Evolutionary conservation across 2,113 vertebrate species (phyloP).

Genomic region (Salvator merianae): DNA sequence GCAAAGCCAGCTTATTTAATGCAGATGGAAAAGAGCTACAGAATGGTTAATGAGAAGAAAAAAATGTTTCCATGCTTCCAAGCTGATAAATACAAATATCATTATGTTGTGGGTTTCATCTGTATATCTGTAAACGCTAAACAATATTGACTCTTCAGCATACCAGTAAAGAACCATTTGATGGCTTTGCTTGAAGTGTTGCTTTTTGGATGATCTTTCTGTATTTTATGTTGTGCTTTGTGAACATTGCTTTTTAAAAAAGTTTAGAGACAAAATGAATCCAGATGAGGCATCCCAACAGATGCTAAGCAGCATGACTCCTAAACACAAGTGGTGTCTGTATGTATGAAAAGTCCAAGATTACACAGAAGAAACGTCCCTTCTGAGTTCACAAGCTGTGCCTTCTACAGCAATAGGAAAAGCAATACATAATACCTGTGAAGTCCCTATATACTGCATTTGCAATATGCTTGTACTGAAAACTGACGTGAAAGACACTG

Average conservation of each 20-base stretch:
- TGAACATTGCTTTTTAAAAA: not conserved
- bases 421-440: constrained; percentile 17
- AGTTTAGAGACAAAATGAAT: not conserved
- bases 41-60: not conserved
- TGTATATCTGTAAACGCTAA: not conserved
- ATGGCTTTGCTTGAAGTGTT: not conserved
- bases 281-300: constrained; percentile 16
- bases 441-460: constrained; percentile 3
- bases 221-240: not conserved
- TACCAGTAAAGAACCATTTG: not conserved
- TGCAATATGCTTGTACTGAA: constrained; percentile 1
- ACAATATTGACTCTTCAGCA: not conserved
- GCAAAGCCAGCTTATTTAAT: not conserved
- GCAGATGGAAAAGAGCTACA: not conserved
- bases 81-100: not conserved
- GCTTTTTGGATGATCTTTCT: not conserved
- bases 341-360: constrained; percentile 5
- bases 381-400: not conserved
- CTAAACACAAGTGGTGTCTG: not conserved
- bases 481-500: constrained; percentile 14
- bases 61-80: not conserved
- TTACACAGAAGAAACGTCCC: constrained; percentile 18
- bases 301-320: not conserved
- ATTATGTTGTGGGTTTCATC: not conserved
- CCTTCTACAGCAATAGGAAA: constrained; percentile 7